phyloP scores from a whole-genome alignment of 2,888 invertebrate genomes.

The Stenolophus ochropezus region DNA sequence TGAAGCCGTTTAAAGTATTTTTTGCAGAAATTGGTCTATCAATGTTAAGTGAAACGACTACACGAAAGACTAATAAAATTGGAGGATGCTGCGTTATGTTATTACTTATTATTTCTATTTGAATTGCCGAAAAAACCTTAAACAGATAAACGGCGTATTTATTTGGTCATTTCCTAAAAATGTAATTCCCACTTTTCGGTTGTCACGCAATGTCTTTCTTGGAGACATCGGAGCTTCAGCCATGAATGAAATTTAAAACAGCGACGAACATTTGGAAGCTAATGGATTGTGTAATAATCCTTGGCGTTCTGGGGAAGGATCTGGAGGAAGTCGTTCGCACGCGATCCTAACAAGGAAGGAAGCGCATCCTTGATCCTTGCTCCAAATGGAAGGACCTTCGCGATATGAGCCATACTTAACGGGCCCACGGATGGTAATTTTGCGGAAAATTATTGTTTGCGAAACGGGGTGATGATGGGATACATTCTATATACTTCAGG shows the following conservation, averaged over 20 bases:
- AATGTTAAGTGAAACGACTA: too few species aligned
- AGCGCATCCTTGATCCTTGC: neutral
- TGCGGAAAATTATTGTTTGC: neutral
- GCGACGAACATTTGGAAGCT: neutral
- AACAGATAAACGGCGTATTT: neutral
- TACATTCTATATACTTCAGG: too few species aligned
- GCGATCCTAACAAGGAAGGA: neutral
- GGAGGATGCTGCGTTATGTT: too few species aligned
- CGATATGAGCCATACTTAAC: neutral
- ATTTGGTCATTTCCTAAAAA: neutral
- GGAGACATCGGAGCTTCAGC: neutral
- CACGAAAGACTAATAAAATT: too few species aligned
- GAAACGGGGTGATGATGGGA: too few species aligned
- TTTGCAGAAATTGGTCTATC: too few species aligned
- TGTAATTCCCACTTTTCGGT: neutral
- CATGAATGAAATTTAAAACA: constrained; percentile 24
- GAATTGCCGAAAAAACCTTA: neutral
- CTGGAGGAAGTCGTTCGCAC: neutral
- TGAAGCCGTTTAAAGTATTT: too few species aligned
- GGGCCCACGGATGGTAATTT: neutral
- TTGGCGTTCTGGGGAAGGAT: constrained; percentile 5
- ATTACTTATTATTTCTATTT: neutral
- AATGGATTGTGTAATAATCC: constrained; percentile 37
- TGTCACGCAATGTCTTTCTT: neutral
- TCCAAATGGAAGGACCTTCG: neutral